Evolutionary conservation across 1,140 invertebrate species (phyloP), one percentile per base, ranked within the genome.

Genomic region (Drosophila lacertosa): DNA sequence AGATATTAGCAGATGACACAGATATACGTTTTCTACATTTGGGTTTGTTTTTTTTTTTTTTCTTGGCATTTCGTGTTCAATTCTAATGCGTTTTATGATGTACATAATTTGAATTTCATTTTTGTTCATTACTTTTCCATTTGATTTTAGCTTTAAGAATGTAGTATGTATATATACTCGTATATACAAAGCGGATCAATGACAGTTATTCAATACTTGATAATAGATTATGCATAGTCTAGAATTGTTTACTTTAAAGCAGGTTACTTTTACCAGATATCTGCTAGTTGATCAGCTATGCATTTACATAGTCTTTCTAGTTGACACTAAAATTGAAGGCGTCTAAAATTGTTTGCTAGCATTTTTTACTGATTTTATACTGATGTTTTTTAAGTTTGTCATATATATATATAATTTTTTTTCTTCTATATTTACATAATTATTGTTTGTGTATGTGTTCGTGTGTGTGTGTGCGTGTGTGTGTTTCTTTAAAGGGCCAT

Each of bases 331-430:
- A 13, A 64, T 73, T 64, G 59, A 73, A 76, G 74, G 80, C 80
- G 67, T 70, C 81, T 84, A 84, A 74, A 53, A 50, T 70, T 65
- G 35, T 55, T 62, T 47, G 47, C 59, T 70, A 70, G 64, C 65
- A 74, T 64, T 48, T 45, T 59, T 60, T 77, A 84, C 81, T 73
- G 80, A 84, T 86, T 84, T 84, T 84, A 86, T 84, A 84, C 81
- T 84, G 81, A 84, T 84, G 60, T 80, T 74, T 15, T 37, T 42
- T 59, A 65, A 44, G 37, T 47, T 58, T 65, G 44, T 50, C 55
- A 33, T 10, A 44, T 44, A 45, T 51, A 44, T 22, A 26, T 26
- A 26, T 54, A 35, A 13, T 32, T 32, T 64, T 42, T 67, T 57
- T 65, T 40, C 5, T 65, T 40, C 5, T 15, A 48, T 84, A 84